Conservation (phyloP, 2,797 vertebrate genomes). For the Monodelphis domestica region DNA sequence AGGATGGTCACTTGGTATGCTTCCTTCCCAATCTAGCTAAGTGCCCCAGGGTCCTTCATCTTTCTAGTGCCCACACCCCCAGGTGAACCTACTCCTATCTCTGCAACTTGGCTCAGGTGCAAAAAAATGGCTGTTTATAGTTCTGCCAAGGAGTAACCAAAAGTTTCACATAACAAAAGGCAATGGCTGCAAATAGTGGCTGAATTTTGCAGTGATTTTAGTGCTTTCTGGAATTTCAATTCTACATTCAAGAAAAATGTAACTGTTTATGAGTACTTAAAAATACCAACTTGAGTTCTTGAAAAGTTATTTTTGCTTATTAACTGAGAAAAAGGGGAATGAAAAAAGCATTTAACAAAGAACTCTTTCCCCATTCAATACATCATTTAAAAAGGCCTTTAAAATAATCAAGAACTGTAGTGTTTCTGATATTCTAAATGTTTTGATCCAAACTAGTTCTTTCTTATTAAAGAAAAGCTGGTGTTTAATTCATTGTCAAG, state of each 20-base stretch:
- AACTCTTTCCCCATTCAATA: not conserved
- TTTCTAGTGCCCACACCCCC: not conserved
- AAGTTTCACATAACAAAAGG: not conserved
- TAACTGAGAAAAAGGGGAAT: not conserved
- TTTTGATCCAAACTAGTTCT: constrained; percentile 10
- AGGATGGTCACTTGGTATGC: not conserved
- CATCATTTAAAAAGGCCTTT: not conserved
- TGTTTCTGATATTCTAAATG: not conserved
- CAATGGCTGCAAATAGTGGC: not conserved
- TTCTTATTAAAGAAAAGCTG: constrained; percentile 2
- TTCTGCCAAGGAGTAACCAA: not conserved
- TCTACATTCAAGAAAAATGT: not conserved
- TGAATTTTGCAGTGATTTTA: not conserved
- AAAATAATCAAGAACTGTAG: not conserved
- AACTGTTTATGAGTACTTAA: not conserved
- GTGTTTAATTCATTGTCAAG: not conserved
- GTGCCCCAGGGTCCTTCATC: not conserved
- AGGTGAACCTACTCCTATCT: not conserved
- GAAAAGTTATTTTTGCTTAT: not conserved
- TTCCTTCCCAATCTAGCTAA: not conserved
- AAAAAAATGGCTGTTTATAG: not conserved
- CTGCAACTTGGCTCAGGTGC: not conserved
- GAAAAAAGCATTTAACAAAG: not conserved
- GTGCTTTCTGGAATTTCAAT: not conserved
- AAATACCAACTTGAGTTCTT: not conserved